These are phyloP conservation scores for Cerceris rybyensis DNA, from an alignment of 2,888 invertebrate genomes.

Conservation along the genomic window DNA sequence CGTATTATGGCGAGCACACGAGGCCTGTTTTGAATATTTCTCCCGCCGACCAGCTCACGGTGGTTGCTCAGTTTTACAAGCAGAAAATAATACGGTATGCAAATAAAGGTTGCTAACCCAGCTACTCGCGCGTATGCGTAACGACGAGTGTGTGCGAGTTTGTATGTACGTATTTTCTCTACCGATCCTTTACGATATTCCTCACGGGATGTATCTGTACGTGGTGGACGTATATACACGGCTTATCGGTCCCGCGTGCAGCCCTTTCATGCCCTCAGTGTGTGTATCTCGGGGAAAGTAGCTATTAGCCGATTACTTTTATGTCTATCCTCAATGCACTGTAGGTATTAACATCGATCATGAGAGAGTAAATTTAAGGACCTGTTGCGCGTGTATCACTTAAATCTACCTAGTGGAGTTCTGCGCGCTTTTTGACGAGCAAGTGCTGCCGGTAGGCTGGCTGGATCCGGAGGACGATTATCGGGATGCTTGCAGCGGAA, in stretches of 20 bases:
- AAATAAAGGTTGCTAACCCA: slow-evolving; percentile 34
- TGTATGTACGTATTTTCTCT: background rate
- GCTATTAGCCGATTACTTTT: slow-evolving; percentile 30
- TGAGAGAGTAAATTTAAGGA: slow-evolving; percentile 13
- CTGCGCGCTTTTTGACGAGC: too few relatives aligned
- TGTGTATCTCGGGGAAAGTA: slow-evolving; percentile 12
- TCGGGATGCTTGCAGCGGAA: too few relatives aligned
- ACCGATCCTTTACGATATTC: slow-evolving; percentile 34
- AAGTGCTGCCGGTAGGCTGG: too few relatives aligned
- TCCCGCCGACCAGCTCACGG: slow-evolving; percentile 20
- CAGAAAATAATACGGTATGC: slow-evolving; percentile 40
- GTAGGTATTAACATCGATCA: slow-evolving; percentile 26
- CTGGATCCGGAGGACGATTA: too few relatives aligned
- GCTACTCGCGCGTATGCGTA: slow-evolving; percentile 21
- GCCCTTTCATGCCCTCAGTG: slow-evolving; percentile 2
- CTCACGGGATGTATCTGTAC: slow-evolving; percentile 8
- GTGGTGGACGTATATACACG: background rate
- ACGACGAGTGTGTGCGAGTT: background rate
- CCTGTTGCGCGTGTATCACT: slow-evolving; percentile 9
- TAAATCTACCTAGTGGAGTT: background rate
- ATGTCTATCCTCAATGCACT: slow-evolving; percentile 2
- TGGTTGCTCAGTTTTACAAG: slow-evolving; percentile 31
- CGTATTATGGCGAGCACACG: background rate
- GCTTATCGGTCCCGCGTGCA: background rate
- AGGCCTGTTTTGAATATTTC: slow-evolving; percentile 20